These are phyloP conservation scores for Montipora foliosa DNA, from an alignment of 64 coral and sea anemone species.

Conservation along the genomic window DNA sequence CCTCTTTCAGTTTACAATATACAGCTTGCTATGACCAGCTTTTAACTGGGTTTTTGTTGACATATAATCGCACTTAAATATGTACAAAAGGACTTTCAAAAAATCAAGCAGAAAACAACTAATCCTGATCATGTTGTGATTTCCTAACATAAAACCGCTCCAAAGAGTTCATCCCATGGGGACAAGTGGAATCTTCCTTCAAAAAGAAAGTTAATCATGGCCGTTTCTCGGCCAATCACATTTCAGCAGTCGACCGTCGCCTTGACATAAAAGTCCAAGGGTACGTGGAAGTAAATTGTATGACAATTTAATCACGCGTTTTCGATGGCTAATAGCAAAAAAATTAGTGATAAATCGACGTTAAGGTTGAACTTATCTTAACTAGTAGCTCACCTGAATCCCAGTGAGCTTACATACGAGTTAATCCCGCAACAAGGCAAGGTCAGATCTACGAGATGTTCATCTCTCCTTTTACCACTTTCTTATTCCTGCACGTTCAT, in stretches of 20 bases:
- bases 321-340: constrained; percentile 27
- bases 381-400: not conserved
- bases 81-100: not conserved
- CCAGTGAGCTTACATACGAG: not conserved
- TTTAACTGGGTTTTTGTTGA: not conserved
- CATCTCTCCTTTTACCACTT: not conserved
- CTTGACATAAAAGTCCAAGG: constrained; percentile 30
- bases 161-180: constrained; percentile 18
- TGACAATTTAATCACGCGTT: constrained; percentile 30
- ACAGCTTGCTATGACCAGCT: not conserved
- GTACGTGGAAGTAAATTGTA: constrained; percentile 28
- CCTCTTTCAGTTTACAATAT: not conserved
- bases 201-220: not conserved
- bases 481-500: not conserved
- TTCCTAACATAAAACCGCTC: constrained; percentile 15
- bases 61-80: not conserved
- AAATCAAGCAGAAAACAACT: not conserved
- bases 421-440: not conserved
- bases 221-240: not conserved
- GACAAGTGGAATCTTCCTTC: constrained; percentile 14
- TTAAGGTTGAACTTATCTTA: not conserved
- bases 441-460: not conserved
- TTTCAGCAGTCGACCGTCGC: constrained; percentile 23
- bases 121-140: not conserved
- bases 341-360: constrained; percentile 10